Evolutionary conservation across 1,140 invertebrate genomes (phyloP).

Genomic region (Aphelinus atriplicis): DNA sequence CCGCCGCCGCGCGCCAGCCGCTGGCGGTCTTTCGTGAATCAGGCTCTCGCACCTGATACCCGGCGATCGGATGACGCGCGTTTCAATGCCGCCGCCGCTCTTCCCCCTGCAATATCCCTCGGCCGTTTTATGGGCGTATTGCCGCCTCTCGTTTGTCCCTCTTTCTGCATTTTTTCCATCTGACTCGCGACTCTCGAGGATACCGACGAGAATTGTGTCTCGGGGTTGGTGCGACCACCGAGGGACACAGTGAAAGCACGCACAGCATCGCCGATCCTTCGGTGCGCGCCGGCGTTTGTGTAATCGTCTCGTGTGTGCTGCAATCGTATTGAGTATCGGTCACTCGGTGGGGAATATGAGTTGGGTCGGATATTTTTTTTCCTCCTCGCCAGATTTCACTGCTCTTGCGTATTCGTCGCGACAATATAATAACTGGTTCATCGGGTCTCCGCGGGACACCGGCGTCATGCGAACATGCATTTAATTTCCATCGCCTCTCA

Average conservation of each 20-base stretch:
- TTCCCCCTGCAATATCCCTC: not conserved
- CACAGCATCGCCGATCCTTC: not conserved
- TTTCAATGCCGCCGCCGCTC: conserved; percentile 1
- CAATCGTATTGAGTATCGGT: not conserved
- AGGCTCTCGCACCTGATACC: conserved; percentile 65
- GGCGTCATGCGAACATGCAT: too few species aligned
- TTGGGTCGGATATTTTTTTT: not conserved
- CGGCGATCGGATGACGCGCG: conserved; percentile 62
- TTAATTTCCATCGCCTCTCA: too few species aligned
- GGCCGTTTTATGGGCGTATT: not conserved
- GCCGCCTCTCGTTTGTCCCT: not conserved
- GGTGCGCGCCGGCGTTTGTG: not conserved
- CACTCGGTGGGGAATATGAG: not conserved
- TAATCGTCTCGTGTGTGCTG: not conserved
- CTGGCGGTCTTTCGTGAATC: conserved; percentile 50
- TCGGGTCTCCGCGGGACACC: too few species aligned
- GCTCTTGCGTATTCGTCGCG: too few species aligned
- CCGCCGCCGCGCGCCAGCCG: too few species aligned
- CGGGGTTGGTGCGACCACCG: too few species aligned
- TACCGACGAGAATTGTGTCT: too few species aligned
- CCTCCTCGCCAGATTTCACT: not conserved
- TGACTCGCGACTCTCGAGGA: too few species aligned
- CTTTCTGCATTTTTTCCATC: too few species aligned
- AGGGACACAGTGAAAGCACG: too few species aligned
- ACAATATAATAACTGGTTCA: too few species aligned